Evolutionary conservation across 2,797 vertebrate genomes (phyloP), one percentile per base, ranked within the genome.

Genomic region (Myiothlypis chrysogaster): DNA sequence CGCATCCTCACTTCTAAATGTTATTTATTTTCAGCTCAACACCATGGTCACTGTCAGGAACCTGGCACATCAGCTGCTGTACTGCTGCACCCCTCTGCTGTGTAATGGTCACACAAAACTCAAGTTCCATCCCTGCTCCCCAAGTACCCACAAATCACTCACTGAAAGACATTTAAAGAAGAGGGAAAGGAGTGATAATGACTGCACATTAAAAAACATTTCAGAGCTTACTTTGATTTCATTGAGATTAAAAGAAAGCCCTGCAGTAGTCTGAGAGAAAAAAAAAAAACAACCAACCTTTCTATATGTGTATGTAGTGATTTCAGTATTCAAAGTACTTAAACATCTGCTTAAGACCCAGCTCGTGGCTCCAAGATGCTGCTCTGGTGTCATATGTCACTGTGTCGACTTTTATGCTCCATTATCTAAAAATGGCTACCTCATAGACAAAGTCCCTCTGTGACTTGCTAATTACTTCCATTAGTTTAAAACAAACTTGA

Each of bases 401-500:
- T 1, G 28, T 91, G 96, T 79, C 75, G 90, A 95, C 95, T 96
- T 97, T 97, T 97, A 96, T 96, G 96, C 95, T 97, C 95, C 95
- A 95, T 97, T 95, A 91, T 96, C 95, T 93, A 81, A 81, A 96
- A 94, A 91, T 71, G 88, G 82, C 72, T 84, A 83, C 94, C 84
- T 84, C 93, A 27, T 53, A 84, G 90, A 52, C 76, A 44, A 93
- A 84, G 88, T 85, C 85, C 93, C 96, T 92, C 95, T 84, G 85
- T 70, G 88, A 94, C 81, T 96, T 6, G 35, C 94, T 97, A 96
- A 97, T 96, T 96, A 91, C 95, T 96, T 95, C 94, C 90, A 90
- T 97, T 96, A 94, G 93, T 97, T 96, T 97, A 96, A 97, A 96
- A 95, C 85, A 96, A 95, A 96, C 95, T 94, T 95, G 93, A 95